Conservation (phyloP, 2,113 vertebrate species). For the Ellobius talpinus region DNA sequence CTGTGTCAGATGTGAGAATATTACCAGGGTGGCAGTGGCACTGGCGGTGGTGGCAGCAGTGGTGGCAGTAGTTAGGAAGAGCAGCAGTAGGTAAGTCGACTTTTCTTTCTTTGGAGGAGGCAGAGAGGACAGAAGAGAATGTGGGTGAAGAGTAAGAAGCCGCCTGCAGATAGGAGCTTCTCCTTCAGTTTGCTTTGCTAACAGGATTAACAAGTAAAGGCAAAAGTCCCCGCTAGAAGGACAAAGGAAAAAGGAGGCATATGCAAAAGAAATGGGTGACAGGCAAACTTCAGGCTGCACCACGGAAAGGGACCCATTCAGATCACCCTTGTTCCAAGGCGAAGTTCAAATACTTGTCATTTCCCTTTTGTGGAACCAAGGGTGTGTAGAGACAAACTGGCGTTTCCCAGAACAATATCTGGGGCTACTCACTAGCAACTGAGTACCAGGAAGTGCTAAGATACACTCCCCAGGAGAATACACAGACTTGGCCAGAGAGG, state of each 20-base stretch:
- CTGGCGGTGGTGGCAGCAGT: constrained; percentile 80
- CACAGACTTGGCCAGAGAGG: background rate
- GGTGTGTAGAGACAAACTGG: background rate
- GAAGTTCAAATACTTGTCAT: constrained; percentile 44
- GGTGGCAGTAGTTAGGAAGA: background rate
- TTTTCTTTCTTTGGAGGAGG: constrained; percentile 85
- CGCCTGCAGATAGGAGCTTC: constrained; percentile 88
- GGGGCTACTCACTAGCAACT: background rate
- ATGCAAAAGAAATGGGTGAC: constrained; percentile 83
- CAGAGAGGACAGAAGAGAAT: constrained; percentile 87
- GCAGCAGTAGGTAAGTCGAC: constrained; percentile 62
- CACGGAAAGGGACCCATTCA: constrained; percentile 78
- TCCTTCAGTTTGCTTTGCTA: constrained; percentile 90
- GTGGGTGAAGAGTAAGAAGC: constrained; percentile 86
- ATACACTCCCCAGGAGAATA: background rate
- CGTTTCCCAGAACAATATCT: background rate
- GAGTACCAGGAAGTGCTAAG: background rate
- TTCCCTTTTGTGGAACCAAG: background rate
- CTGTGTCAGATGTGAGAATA: constrained; percentile 75
- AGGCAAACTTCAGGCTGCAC: constrained; percentile 84
- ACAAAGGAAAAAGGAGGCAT: constrained; percentile 77
- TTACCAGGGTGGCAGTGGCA: constrained; percentile 89
- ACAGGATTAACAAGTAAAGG: constrained; percentile 92
- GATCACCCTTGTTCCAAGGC: constrained; percentile 46
- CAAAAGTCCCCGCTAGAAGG: constrained; percentile 85